Conservation (phyloP, 2,113 vertebrate species). For the Siniperca knerii region DNA sequence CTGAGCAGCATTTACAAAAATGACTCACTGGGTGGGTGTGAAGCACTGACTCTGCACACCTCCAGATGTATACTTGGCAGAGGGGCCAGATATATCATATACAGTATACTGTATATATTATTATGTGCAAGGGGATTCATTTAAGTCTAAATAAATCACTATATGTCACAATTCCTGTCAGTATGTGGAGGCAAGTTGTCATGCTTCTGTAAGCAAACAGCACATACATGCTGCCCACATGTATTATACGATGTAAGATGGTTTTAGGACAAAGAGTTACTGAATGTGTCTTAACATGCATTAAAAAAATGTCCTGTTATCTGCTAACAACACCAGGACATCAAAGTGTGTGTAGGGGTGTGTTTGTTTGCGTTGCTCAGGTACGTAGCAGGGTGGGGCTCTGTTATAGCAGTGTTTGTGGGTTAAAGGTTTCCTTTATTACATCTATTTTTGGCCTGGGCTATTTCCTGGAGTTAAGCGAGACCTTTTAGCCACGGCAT, state of each 20-base stretch:
- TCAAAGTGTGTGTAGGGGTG: background rate
- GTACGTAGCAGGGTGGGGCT: conserved; percentile 37
- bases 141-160: conserved; percentile 4
- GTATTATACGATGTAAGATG: conserved; percentile 2
- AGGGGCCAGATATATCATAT: background rate
- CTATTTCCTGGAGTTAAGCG: background rate
- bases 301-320: background rate
- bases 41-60: conserved; percentile 16
- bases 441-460: conserved; percentile 16
- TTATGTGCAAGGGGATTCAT: background rate
- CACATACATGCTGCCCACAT: background rate
- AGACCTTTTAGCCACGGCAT: background rate
- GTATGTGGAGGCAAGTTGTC: background rate
- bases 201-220: background rate
- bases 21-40: conserved; percentile 48
- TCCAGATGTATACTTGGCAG: conserved; percentile 25
- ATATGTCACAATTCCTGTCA: background rate
- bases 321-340: background rate
- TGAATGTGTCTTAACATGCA: background rate
- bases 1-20: conserved; percentile 27
- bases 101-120: background rate
- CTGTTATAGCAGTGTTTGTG: background rate
- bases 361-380: conserved; percentile 59
- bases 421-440: conserved; percentile 55
- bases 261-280: background rate